Evolutionary conservation across 1,140 invertebrate species (phyloP).

Genomic region (Lycorma delicatula): DNA sequence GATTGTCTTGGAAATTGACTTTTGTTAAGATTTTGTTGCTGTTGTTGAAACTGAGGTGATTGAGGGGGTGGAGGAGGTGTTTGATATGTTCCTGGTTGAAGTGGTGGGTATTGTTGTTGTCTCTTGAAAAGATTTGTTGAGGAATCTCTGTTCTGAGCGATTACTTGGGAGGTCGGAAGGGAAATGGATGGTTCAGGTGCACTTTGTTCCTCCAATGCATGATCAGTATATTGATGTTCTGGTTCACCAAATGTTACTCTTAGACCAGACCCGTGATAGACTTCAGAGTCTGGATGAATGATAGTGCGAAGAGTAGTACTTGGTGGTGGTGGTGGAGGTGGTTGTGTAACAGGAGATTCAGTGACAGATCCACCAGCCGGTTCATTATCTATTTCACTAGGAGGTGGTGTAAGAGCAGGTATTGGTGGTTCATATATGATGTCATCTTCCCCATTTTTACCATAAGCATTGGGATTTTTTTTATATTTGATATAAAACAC

Average conservation of each 20-base stretch:
- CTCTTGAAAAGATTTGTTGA: slow-evolving; percentile 16
- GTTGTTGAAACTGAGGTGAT: slow-evolving; percentile 9
- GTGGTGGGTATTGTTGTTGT: slow-evolving; percentile 6
- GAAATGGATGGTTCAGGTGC: slow-evolving; percentile 17
- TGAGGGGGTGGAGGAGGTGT: slow-evolving; percentile 8
- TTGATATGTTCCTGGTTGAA: slow-evolving; percentile 12
- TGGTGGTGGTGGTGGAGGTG: slow-evolving; percentile 39
- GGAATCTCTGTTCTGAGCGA: slow-evolving; percentile 25
- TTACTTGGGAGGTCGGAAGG: slow-evolving; percentile 9
- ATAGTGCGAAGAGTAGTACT: slow-evolving; percentile 71
- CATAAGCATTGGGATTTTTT: slow-evolving; percentile 46
- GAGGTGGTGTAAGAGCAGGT: slow-evolving; percentile 58
- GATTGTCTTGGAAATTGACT: slow-evolving; percentile 7
- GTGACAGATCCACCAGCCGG: slow-evolving; percentile 26
- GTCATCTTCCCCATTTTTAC: slow-evolving; percentile 38
- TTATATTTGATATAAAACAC: slow-evolving; percentile 86
- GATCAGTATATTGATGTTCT: slow-evolving; percentile 16
- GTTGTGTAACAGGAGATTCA: slow-evolving; percentile 21
- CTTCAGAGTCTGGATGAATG: slow-evolving; percentile 73
- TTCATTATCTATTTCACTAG: slow-evolving; percentile 32
- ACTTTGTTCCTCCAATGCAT: slow-evolving; percentile 16
- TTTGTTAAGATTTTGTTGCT: slow-evolving; percentile 12
- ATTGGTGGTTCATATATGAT: slow-evolving; percentile 69
- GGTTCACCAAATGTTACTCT: slow-evolving; percentile 26
- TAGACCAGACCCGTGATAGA: slow-evolving; percentile 48